phyloP scores from a whole-genome alignment of 2,797 vertebrate species.

The Hyperoplus lanceolatus region DNA sequence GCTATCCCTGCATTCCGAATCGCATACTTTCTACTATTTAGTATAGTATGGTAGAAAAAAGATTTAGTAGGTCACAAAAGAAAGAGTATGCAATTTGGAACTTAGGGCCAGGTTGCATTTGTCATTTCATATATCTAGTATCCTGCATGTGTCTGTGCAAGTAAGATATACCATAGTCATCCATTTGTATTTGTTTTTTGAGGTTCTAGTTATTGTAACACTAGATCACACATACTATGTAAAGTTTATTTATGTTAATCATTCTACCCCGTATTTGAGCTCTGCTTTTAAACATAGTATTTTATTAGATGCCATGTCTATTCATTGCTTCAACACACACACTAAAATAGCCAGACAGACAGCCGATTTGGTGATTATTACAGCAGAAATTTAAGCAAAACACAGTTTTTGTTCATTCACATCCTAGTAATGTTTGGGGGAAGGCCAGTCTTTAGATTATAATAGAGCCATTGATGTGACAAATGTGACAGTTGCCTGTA shows the following conservation, averaged over 20 bases:
- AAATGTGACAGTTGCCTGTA: constrained; percentile 33
- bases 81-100: no score
- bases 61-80: no score
- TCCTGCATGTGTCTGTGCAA: background rate
- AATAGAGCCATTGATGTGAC: constrained; percentile 23
- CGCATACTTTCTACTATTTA: no score
- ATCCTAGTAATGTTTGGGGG: background rate
- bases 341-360: background rate
- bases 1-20: background rate
- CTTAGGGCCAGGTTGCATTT: background rate
- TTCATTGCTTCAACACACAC: background rate
- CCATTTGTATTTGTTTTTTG: background rate
- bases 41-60: no score
- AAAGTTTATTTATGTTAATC: background rate
- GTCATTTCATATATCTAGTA: background rate
- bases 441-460: constrained; percentile 11
- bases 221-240: background rate
- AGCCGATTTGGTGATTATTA: background rate
- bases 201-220: background rate
- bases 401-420: background rate
- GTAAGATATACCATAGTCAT: background rate
- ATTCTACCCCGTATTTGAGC: background rate
- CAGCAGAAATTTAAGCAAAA: background rate
- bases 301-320: background rate
- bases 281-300: background rate